Conservation (phyloP, 2,888 invertebrate genomes). For the Protophormia terraenovae region DNA sequence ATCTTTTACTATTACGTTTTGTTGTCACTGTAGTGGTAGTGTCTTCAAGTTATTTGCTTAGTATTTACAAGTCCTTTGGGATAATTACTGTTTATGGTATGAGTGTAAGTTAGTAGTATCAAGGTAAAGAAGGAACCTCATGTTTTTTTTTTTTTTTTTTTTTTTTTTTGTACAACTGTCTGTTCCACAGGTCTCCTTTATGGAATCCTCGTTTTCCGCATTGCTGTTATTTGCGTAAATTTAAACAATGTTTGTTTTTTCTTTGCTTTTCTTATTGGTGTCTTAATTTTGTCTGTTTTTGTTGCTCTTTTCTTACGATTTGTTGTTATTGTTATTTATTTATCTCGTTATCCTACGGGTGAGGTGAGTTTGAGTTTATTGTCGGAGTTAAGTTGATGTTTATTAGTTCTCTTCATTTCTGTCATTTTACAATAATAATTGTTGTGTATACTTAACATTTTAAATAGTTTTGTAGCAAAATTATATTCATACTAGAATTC, state of each 20-base stretch:
- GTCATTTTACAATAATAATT: neutral
- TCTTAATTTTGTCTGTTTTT: slow-evolving; percentile 25
- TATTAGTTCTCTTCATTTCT: slow-evolving; percentile 43
- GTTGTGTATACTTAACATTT: slow-evolving; percentile 39
- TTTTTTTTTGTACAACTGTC: slow-evolving; percentile 45
- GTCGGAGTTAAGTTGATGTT: slow-evolving; percentile 39
- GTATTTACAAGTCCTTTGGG: slow-evolving; percentile 80
- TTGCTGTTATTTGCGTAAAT: slow-evolving; percentile 68
- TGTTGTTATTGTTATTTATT: slow-evolving; percentile 61
- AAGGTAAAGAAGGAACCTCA: neutral
- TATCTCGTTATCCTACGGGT: slow-evolving; percentile 52
- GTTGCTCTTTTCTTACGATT: neutral
- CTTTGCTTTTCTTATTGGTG: slow-evolving; percentile 24
- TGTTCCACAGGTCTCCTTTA: slow-evolving; percentile 39
- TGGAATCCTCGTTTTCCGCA: slow-evolving; percentile 63
- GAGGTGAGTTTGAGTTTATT: slow-evolving; percentile 51
- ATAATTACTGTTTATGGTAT: slow-evolving; percentile 67
- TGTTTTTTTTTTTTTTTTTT: slow-evolving; percentile 34
- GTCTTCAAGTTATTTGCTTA: slow-evolving; percentile 77
- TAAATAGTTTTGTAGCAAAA: neutral
- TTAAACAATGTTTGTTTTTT: slow-evolving; percentile 49
- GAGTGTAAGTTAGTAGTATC: neutral
- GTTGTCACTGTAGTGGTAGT: slow-evolving; percentile 1
- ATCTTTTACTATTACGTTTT: slow-evolving; percentile 11
- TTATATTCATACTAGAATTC: too few species aligned